phyloP scores from a whole-genome alignment of 2,113 vertebrate genomes.

The Odocoileus virginianus region DNA sequence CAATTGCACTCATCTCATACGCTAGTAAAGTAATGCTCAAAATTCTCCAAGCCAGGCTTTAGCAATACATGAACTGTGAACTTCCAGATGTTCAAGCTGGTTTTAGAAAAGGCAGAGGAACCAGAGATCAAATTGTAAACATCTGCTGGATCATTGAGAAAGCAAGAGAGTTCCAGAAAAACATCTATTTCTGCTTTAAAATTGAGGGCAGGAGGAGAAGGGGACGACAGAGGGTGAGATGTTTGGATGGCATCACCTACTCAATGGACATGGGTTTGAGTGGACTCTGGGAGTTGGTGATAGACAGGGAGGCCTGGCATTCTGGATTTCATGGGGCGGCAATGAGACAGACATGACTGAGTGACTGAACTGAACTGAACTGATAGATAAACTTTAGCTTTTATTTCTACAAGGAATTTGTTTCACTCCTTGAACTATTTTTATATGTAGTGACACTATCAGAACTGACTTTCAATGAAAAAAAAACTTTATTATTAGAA shows the following conservation, averaged over 20 bases:
- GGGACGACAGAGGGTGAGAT: neutral
- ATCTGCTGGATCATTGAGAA: rapidly evolving
- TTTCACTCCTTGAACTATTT: neutral
- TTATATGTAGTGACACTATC: neutral
- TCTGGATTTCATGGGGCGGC: rapidly evolving
- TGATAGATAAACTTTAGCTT: neutral
- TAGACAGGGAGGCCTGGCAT: neutral
- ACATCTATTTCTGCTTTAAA: neutral
- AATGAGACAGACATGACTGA: neutral
- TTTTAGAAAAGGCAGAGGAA: neutral
- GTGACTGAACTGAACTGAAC: neutral
- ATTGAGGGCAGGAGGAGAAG: neutral
- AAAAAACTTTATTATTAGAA: neutral
- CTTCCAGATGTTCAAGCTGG: neutral
- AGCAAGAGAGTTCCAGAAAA: neutral
- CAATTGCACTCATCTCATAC: neutral
- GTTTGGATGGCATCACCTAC: neutral
- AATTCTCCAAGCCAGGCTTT: neutral
- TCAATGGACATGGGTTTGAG: neutral
- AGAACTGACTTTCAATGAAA: neutral
- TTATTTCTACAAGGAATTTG: neutral
- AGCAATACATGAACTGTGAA: rapidly evolving
- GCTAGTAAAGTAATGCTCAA: neutral
- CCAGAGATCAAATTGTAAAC: neutral
- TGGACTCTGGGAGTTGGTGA: neutral